phyloP scores from a whole-genome alignment of 2,888 invertebrate species.

The Clepsis dumicolana region DNA sequence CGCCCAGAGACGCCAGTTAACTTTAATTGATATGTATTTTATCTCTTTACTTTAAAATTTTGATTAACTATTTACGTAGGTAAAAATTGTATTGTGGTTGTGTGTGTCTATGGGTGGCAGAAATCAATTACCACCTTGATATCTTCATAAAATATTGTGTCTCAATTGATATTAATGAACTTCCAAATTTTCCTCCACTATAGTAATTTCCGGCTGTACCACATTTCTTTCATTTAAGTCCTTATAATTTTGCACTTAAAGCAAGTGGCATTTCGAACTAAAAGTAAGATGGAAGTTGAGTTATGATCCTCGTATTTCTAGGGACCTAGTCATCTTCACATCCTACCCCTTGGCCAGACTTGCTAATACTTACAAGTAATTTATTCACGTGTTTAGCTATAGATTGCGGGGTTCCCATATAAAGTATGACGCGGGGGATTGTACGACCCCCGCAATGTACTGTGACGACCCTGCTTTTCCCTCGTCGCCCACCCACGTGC shows the following conservation, averaged over 20 bases:
- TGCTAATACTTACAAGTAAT: background rate
- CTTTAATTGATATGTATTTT: no score
- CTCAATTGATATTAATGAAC: no score
- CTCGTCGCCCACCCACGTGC: conserved; percentile 3
- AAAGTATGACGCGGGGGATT: background rate
- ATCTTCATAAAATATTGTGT: no score
- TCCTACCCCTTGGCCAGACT: background rate
- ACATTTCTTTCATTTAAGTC: no score
- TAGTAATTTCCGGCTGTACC: no score
- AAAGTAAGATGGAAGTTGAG: background rate
- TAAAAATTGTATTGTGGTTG: no score
- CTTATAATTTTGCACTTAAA: background rate
- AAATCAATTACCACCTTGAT: no score
- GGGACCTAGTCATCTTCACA: background rate
- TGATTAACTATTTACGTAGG: no score
- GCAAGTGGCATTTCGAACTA: background rate
- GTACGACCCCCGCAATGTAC: background rate
- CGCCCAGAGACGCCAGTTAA: background rate
- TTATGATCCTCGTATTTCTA: background rate
- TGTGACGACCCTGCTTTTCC: background rate
- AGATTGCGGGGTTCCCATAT: background rate
- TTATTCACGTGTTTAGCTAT: background rate
- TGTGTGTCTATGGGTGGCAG: no score
- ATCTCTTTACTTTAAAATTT: no score
- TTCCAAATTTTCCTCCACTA: no score